Evolutionary conservation across 2,113 vertebrate species (phyloP), one percentile per base, ranked within the genome.

Genomic region (Corvus hawaiiensis): DNA sequence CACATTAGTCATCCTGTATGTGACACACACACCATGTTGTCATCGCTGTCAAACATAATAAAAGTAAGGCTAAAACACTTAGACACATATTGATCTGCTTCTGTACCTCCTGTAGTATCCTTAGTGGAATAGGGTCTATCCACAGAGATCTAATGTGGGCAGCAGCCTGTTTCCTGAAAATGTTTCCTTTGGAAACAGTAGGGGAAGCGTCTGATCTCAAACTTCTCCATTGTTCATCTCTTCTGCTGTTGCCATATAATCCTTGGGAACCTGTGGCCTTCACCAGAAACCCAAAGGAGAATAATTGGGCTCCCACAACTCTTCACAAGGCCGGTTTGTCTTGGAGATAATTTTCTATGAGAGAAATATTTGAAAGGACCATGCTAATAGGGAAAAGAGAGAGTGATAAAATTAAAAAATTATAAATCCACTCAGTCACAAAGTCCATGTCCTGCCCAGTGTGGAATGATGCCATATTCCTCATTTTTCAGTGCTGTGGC

Each of bases 11-110:
- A 96, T 96, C 87, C 89, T 89, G 52, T 51, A 59, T 82, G 52
- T 75, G 93, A 78, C 90, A 94, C 71, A 89, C 81, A 58, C 61
- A 89, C 35, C 33, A 58, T 10, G 56, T 90, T 97, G 97, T 97
- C 97, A 91, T 92, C 85, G 0, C 97, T 96, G 97, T 97, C 96
- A 96, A 94, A 94, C 79, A 37, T 61, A 94, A 97, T 95, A 84
- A 96, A 97, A 97, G 81, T 76, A 37, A 90, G 54, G 86, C 88
- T 97, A 80, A 97, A 97, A 97, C 96, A 96, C 95, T 97, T 95
- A 86, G 49, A 91, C 85, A 93, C 74, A 63, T 93, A 95, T 94
- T 94, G 96, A 97, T 97, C 95, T 84, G 89, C 84, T 93, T 94
- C 95, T 86, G 54, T 81, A 66, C 80, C 96, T 96, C 94, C 76